Percentiles rank a stretch among this genome's conserved stretches.
phyloP scores from a whole-genome alignment of 1,140 invertebrate species.

The Drosophila albomicans region DNA sequence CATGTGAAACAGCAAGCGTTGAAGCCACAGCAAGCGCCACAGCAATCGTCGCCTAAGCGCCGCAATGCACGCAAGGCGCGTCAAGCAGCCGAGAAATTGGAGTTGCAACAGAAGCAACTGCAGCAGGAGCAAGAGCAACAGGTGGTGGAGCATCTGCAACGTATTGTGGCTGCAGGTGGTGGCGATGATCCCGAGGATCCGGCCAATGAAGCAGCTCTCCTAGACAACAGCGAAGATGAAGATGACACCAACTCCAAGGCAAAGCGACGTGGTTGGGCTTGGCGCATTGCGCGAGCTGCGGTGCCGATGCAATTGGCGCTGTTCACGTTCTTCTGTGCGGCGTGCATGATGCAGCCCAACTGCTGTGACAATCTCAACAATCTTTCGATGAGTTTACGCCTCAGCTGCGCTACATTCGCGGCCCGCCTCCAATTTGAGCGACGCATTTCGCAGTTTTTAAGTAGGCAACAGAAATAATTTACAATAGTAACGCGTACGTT shows the following conservation, averaged over 20 bases:
- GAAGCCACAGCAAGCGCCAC: constrained; percentile 13
- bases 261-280: constrained; percentile 88
- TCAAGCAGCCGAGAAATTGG: constrained; percentile 15
- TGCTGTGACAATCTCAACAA: constrained; percentile 95
- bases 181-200: constrained; percentile 77
- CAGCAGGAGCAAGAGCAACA: constrained; percentile 41
- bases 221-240: constrained; percentile 60
- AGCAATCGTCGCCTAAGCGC: constrained; percentile 52
- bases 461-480: constrained; percentile 42
- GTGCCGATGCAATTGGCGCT: constrained; percentile 93
- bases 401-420: constrained; percentile 93
- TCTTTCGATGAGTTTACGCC: constrained; percentile 91
- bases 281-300: constrained; percentile 91
- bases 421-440: constrained; percentile 92
- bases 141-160: constrained; percentile 38
- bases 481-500: constrained; percentile 29
- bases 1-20: constrained; percentile 17
- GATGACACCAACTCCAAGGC: constrained; percentile 75
- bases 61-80: constrained; percentile 52
- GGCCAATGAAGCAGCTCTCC: constrained; percentile 46
- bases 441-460: constrained; percentile 13
- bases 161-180: constrained; percentile 45
- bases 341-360: constrained; percentile 92
- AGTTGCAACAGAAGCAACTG: constrained; percentile 17
- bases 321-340: constrained; percentile 91